These are phyloP conservation scores for Pyrocoelia pectoralis DNA, from an alignment of 2,888 invertebrate genomes.

Conservation along the genomic window DNA sequence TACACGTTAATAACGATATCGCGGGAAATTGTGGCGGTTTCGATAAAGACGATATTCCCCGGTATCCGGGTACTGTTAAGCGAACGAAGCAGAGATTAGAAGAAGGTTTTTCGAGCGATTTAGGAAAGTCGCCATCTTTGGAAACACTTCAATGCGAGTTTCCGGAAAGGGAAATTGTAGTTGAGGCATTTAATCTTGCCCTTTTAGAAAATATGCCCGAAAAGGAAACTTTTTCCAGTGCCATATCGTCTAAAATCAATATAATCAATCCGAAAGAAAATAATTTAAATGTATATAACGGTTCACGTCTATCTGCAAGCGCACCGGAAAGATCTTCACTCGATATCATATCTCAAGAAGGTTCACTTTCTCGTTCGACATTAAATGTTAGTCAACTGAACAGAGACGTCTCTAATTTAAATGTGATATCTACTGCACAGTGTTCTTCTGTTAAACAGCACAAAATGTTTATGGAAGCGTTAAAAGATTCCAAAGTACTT, in stretches of 20 bases:
- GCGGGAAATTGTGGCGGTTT: slow-evolving; percentile 59
- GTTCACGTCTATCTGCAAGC: slow-evolving; percentile 67
- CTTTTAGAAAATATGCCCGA: slow-evolving; percentile 41
- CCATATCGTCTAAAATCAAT: slow-evolving; percentile 68
- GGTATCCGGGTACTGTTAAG: slow-evolving; percentile 75
- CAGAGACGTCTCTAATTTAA: slow-evolving; percentile 57
- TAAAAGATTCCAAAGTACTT: slow-evolving; percentile 55
- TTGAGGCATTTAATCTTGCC: slow-evolving; percentile 50
- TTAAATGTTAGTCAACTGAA: slow-evolving; percentile 50
- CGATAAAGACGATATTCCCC: slow-evolving; percentile 69
- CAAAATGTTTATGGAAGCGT: slow-evolving; percentile 62
- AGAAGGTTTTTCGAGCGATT: slow-evolving; percentile 4
- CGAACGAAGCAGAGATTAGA: slow-evolving; percentile 75
- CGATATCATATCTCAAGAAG: slow-evolving; percentile 52
- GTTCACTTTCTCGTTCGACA: slow-evolving; percentile 54
- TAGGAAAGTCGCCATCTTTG: slow-evolving; percentile 55
- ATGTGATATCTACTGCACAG: slow-evolving; percentile 60
- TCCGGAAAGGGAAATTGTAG: slow-evolving; percentile 38
- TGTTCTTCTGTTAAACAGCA: slow-evolving; percentile 65
- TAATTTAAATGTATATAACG: slow-evolving; percentile 33
- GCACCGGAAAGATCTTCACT: slow-evolving; percentile 68
- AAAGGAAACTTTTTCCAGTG: slow-evolving; percentile 60
- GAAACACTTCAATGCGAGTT: slow-evolving; percentile 50
- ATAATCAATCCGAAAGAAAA: slow-evolving; percentile 54
- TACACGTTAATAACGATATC: slow-evolving; percentile 38